These are phyloP conservation scores for Diloba caeruleocephala DNA, from an alignment of 2,888 invertebrate genomes.

Conservation along the genomic window DNA sequence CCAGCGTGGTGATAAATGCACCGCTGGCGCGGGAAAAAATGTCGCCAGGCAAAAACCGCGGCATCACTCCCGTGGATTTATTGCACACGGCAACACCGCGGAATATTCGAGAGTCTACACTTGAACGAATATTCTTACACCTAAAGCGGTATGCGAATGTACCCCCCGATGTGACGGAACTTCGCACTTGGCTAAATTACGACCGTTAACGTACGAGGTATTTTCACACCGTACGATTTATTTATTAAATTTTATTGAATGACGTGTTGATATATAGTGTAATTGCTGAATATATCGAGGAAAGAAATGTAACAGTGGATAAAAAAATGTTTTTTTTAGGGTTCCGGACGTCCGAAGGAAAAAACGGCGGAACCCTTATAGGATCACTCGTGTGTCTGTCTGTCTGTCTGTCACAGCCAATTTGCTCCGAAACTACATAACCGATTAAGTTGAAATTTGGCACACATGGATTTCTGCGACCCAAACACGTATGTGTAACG, in stretches of 20 bases:
- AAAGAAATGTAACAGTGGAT: no score
- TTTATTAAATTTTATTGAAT: slow-evolving; percentile 56
- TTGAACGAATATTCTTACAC: slow-evolving; percentile 79
- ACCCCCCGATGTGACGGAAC: slow-evolving; percentile 87
- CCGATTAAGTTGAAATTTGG: no score
- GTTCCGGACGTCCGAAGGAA: no score
- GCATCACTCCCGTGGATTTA: slow-evolving; percentile 86
- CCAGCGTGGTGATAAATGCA: slow-evolving; percentile 80
- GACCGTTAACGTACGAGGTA: slow-evolving; percentile 70
- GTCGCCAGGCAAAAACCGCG: slow-evolving; percentile 83
- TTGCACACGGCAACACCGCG: slow-evolving; percentile 79
- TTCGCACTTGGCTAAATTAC: slow-evolving; percentile 88
- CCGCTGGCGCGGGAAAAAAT: slow-evolving; percentile 88
- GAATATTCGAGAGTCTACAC: slow-evolving; percentile 81
- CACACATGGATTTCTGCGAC: no score
- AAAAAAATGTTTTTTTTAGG: no score
- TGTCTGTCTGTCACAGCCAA: no score
- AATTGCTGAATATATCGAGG: slow-evolving; percentile 40
- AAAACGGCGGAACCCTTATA: no score
- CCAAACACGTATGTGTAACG: no score
- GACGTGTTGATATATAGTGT: slow-evolving; percentile 47
- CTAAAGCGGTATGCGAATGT: slow-evolving; percentile 77
- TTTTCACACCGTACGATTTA: slow-evolving; percentile 57
- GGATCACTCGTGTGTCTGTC: no score
- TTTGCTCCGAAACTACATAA: no score